Evolutionary conservation across 2,113 vertebrate genomes (phyloP).

Genomic region (Stegostoma tigrinum): DNA sequence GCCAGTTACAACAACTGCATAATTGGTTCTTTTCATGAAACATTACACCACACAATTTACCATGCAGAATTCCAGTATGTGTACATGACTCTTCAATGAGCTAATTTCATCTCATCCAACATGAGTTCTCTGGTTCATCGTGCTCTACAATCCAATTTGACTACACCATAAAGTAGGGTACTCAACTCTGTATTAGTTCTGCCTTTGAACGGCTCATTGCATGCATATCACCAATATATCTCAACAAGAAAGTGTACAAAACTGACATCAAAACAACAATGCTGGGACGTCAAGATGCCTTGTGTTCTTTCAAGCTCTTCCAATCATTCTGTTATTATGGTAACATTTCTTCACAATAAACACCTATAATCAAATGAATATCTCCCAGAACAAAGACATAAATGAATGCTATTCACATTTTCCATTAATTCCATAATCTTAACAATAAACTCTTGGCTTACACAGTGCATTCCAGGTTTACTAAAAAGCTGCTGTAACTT

Average conservation of each 20-base stretch:
- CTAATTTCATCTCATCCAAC: neutral
- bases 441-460: neutral
- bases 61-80: too few species aligned
- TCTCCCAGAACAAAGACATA: neutral
- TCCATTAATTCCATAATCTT: neutral
- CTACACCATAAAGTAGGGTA: neutral
- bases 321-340: neutral
- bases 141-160: neutral
- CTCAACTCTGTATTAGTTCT: neutral
- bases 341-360: neutral
- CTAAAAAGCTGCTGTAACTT: neutral
- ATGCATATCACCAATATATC: neutral
- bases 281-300: neutral
- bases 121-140: neutral
- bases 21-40: neutral
- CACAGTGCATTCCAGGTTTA: neutral
- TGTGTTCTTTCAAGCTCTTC: neutral
- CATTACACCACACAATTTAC: neutral
- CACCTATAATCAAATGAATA: neutral
- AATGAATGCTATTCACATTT: neutral
- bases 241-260: neutral
- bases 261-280: neutral
- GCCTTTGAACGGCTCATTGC: neutral
- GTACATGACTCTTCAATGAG: neutral
- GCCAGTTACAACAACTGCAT: neutral